Evolutionary conservation across 2,113 vertebrate species (phyloP).

Genomic region (Pangasianodon hypophthalmus): DNA sequence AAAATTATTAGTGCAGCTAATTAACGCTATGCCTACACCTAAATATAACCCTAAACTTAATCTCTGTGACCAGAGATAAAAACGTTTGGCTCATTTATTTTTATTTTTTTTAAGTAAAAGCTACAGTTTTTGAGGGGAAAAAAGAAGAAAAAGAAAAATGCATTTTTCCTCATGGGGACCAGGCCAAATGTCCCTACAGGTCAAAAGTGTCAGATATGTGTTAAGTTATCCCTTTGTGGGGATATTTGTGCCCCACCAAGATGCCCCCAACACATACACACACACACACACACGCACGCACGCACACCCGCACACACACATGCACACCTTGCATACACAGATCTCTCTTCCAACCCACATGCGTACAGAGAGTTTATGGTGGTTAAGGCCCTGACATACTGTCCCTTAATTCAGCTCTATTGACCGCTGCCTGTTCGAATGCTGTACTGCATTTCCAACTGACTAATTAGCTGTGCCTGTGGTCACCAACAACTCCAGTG

Average conservation of each 20-base stretch:
- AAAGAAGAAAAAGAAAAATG: not conserved
- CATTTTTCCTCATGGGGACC: not conserved
- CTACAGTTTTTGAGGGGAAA: not conserved
- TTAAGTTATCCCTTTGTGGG: not conserved
- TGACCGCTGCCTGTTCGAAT: slow-evolving; percentile 33
- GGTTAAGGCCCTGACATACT: slow-evolving; percentile 55
- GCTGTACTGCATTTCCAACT: slow-evolving; percentile 48
- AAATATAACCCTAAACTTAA: not conserved
- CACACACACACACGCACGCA: too few relatives aligned
- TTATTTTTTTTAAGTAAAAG: not conserved
- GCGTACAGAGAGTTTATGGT: slow-evolving; percentile 47
- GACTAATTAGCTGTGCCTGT: slow-evolving; percentile 64
- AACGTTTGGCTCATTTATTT: not conserved
- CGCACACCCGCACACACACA: too few relatives aligned
- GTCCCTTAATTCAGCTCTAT: slow-evolving; percentile 66
- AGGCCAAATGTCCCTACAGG: not conserved
- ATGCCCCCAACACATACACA: slow-evolving; percentile 51
- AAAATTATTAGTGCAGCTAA: not conserved
- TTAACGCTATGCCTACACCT: not conserved
- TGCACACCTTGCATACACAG: slow-evolving; percentile 61
- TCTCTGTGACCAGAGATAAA: not conserved
- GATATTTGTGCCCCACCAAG: not conserved
- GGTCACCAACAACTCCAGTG: slow-evolving; percentile 60
- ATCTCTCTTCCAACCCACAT: slow-evolving; percentile 55
- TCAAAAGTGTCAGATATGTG: not conserved